phyloP scores from a whole-genome alignment of 2,113 vertebrate species.

The Ondatra zibethicus region DNA sequence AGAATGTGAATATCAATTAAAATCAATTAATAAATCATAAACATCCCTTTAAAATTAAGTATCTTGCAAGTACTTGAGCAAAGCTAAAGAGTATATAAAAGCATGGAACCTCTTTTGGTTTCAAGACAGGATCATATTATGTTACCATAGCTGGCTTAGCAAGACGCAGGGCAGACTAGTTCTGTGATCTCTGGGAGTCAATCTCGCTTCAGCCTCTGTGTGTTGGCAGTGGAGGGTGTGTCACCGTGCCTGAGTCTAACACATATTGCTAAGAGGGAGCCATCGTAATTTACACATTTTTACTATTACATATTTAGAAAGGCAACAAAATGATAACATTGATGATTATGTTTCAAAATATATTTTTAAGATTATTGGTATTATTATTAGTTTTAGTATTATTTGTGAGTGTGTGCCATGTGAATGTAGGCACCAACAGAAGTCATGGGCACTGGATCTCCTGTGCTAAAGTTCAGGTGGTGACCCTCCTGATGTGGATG shows the following conservation, averaged over 20 bases:
- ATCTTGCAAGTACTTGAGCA: constrained; percentile 1
- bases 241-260: neutral
- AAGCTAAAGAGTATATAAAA: neutral
- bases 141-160: too few species aligned
- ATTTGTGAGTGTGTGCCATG: neutral
- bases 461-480: neutral
- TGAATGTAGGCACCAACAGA: neutral
- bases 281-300: constrained; percentile 28
- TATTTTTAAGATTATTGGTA: neutral
- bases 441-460: neutral
- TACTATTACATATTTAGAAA: constrained; percentile 48
- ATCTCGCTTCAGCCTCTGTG: neutral
- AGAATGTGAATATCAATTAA: constrained; percentile 39
- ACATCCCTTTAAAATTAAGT: constrained; percentile 6
- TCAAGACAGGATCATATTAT: neutral
- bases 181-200: neutral
- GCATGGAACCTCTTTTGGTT: neutral
- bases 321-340: neutral
- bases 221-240: too few species aligned
- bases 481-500: too few species aligned
- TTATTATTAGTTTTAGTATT: neutral
- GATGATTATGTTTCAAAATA: neutral
- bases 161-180: neutral
- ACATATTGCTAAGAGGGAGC: neutral
- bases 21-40: constrained; percentile 3